Conservation (phyloP, 2,797 vertebrate species). For the Phrynocephalus forsythii region DNA sequence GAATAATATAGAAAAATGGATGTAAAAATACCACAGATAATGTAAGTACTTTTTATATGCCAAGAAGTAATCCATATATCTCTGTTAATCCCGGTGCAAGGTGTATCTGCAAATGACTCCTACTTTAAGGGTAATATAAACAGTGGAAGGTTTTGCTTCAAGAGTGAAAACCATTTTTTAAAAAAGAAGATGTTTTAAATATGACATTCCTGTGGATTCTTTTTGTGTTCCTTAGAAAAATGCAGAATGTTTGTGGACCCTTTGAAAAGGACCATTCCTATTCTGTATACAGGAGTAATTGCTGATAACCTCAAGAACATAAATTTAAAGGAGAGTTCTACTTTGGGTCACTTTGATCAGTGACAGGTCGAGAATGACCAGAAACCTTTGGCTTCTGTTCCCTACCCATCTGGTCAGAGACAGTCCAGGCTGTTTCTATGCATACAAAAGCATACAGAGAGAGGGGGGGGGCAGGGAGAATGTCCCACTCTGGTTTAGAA, state of each 20-base stretch:
- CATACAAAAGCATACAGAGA: neutral
- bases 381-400: slow-evolving; percentile 82
- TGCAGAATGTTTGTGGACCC: slow-evolving; percentile 39
- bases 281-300: slow-evolving; percentile 70
- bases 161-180: slow-evolving; percentile 13
- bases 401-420: slow-evolving; percentile 66
- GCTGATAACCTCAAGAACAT: slow-evolving; percentile 76
- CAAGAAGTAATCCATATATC: slow-evolving; percentile 22
- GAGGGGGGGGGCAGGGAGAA: neutral
- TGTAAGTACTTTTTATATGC: slow-evolving; percentile 45
- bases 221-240: slow-evolving; percentile 55
- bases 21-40: slow-evolving; percentile 41
- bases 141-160: slow-evolving; percentile 56
- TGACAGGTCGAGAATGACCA: slow-evolving; percentile 89
- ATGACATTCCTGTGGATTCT: slow-evolving; percentile 57
- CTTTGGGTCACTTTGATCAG: slow-evolving; percentile 87
- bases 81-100: slow-evolving; percentile 42
- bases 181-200: slow-evolving; percentile 67
- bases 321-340: slow-evolving; percentile 82
- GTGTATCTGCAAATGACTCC: slow-evolving; percentile 38
- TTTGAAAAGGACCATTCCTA: slow-evolving; percentile 64
- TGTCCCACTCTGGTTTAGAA: slow-evolving; percentile 58
- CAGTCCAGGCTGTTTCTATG: neutral
- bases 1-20: slow-evolving; percentile 32
- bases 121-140: slow-evolving; percentile 39